Conservation (phyloP, 2,113 vertebrate genomes). For the Syngnathus scovelli region DNA sequence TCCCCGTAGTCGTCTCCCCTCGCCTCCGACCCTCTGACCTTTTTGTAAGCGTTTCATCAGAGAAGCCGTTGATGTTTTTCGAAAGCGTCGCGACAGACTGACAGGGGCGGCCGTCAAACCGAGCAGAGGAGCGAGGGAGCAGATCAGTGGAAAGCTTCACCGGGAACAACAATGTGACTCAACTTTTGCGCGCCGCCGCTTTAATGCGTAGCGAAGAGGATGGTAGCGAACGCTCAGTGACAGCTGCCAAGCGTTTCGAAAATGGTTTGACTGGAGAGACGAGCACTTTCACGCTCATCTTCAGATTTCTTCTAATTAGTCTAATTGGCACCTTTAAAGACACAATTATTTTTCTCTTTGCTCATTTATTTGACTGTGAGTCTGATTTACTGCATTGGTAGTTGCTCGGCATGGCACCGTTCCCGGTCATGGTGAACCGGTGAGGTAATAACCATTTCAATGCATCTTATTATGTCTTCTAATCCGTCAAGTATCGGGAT, state of each 20-base stretch:
- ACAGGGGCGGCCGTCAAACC: conserved; percentile 72
- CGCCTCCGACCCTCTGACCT: conserved; percentile 53
- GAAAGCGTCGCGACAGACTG: conserved; percentile 69
- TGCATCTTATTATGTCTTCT: conserved; percentile 72
- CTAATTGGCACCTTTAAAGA: not conserved
- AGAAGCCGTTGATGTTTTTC: conserved; percentile 68
- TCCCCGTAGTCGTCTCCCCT: conserved; percentile 53
- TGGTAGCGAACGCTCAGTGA: conserved; percentile 50
- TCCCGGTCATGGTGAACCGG: conserved; percentile 32
- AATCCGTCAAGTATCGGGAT: conserved; percentile 70
- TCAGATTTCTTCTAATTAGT: conserved; percentile 30
- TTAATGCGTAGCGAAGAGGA: conserved; percentile 58
- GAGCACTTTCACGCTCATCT: conserved; percentile 20
- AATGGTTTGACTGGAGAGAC: conserved; percentile 36
- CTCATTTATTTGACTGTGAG: not conserved
- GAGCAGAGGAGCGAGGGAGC: conserved; percentile 45
- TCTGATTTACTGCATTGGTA: conserved; percentile 14
- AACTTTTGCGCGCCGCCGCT: conserved; percentile 62
- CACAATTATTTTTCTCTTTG: not conserved
- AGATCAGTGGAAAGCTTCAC: conserved; percentile 54
- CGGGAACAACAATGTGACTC: conserved; percentile 60
- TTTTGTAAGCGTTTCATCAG: conserved; percentile 69
- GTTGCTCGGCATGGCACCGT: conserved; percentile 15
- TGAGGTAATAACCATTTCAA: conserved; percentile 72
- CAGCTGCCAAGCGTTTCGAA: conserved; percentile 54